Evolutionary conservation across 2,888 invertebrate species (phyloP), one percentile per base, ranked within the genome.

Genomic region (Lobophora halterata): DNA sequence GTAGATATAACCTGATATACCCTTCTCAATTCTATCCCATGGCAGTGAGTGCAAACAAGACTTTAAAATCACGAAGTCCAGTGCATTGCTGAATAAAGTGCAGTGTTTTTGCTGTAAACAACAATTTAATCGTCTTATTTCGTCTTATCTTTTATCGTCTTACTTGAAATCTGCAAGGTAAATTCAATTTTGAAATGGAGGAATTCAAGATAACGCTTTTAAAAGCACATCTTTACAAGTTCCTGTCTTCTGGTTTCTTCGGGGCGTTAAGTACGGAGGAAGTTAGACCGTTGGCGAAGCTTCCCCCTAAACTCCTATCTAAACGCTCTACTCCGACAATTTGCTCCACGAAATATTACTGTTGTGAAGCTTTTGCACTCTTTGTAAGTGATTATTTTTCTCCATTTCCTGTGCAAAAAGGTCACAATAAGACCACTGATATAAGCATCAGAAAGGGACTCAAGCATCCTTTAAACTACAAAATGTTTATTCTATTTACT

Each of bases 271-370:
- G 26, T 13, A 8, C 13, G 1, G 5, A 9, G 17, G 12, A 10
- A 17, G 25, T 27, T 17, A 5, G n/a, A 5, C 17, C 6, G 5
- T n/a, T 12, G 18, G 10, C 3, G 2, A 23, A 17, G 25, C 14
- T 9, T 18, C 13, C 13, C 35, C 29, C 20, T 43, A 37, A 43
- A 29, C 33, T 29, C 32, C 7, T 27, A 29, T 29, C 20, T 29
- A 25, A 33, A 42, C 8, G 28, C 20, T 8, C 17, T 8, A 1
- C 10, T 5, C 9, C 25, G 30, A 26, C 40, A 21, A 26, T 41
- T 41, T 28, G 9, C 27, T 27, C 3, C 5, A n/a, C 11, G 14
- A 36, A 24, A 36, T 42, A 42, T 36, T 17, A 28, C 41, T 29
- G 28, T 32, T 25, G 20, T 17, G 12, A 27, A 5, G 14, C 19